These are phyloP conservation scores for Heliornis fulica DNA, from an alignment of 2,113 vertebrate species.

Conservation along the genomic window DNA sequence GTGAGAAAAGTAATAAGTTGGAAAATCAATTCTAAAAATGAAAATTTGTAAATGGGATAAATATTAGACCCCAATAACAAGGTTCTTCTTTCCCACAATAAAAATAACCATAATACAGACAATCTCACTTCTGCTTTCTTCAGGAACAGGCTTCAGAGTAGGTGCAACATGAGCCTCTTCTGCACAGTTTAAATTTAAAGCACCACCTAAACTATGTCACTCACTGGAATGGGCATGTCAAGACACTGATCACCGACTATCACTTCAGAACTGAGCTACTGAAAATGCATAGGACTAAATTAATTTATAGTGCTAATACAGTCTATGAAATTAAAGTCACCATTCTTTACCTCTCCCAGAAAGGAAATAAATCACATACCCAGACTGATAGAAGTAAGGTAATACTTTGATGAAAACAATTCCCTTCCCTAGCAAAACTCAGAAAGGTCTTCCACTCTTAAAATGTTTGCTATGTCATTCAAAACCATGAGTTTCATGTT, in stretches of 20 bases:
- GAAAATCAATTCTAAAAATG: not conserved
- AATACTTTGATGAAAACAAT: not conserved
- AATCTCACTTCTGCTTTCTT: not conserved
- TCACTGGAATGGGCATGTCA: not conserved
- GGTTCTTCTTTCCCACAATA: not conserved
- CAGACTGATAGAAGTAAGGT: not conserved
- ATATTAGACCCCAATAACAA: not conserved
- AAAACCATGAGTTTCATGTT: not conserved
- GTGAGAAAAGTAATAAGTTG: not conserved
- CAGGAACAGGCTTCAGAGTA: not conserved
- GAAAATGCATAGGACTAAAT: not conserved
- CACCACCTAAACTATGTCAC: not conserved
- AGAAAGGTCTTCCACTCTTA: not conserved
- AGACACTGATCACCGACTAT: not conserved
- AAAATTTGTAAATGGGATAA: not conserved
- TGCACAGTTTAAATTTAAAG: not conserved
- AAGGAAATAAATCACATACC: not conserved
- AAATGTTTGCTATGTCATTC: not conserved
- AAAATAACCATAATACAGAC: not conserved
- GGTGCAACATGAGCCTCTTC: not conserved
- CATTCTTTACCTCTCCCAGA: not conserved
- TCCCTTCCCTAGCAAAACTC: not conserved
- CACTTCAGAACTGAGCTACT: not conserved
- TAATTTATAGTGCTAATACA: not conserved
- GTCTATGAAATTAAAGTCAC: not conserved